These are phyloP conservation scores for Sisyra nigra DNA, from an alignment of 2,888 invertebrate genomes.

Conservation along the genomic window DNA sequence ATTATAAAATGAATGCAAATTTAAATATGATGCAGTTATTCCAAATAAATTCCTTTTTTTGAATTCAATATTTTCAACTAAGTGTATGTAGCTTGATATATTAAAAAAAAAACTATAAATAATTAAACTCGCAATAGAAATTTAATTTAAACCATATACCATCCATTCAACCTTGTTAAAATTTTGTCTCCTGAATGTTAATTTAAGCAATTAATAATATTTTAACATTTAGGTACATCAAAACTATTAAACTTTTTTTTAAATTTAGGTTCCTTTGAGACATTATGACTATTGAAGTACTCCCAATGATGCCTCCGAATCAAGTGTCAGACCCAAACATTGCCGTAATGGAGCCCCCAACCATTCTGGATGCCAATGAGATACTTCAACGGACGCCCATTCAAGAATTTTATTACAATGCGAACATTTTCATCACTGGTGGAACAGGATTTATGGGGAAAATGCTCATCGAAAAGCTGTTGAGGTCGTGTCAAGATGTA, in stretches of 20 bases:
- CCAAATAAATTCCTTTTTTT: no score
- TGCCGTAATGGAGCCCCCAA: background rate
- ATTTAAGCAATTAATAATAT: no score
- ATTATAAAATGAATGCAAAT: no score
- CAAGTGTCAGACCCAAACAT: constrained; percentile 1
- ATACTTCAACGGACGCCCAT: constrained; percentile 16
- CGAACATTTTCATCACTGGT: constrained; percentile 25
- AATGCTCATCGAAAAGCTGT: constrained; percentile 39
- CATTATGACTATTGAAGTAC: background rate
- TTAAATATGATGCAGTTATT: no score
- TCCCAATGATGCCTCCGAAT: background rate
- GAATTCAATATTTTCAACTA: no score
- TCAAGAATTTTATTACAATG: constrained; percentile 24
- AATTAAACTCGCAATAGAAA: no score
- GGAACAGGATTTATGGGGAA: constrained; percentile 39
- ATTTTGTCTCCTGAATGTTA: no score
- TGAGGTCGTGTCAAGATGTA: constrained; percentile 36
- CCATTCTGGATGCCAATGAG: no score
- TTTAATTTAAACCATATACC: no score
- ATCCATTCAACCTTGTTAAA: no score
- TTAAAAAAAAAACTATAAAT: no score
- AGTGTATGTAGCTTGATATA: no score
- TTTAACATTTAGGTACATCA: background rate
- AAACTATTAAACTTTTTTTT: background rate
- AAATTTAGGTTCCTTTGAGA: background rate